phyloP scores from a whole-genome alignment of 37 sponge, comb jelly and placozoan genomes.

The Agelas oroides region DNA sequence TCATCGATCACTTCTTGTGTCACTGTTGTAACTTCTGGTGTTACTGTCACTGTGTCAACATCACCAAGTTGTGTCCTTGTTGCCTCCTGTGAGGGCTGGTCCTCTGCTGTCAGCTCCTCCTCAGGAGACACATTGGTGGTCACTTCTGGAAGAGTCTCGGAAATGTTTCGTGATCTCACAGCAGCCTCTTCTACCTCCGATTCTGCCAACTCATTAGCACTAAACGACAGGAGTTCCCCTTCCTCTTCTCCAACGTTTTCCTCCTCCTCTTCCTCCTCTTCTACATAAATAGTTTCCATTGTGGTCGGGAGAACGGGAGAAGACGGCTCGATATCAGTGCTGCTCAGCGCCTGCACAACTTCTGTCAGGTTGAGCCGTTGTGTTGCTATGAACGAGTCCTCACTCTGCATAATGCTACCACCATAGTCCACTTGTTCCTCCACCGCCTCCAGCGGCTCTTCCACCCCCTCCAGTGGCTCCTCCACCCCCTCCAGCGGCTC shows the following conservation, averaged over 20 bases:
- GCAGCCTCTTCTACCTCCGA: too few species aligned
- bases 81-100: not conserved
- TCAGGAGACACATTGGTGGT: not conserved
- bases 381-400: not conserved
- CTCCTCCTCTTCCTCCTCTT: not conserved
- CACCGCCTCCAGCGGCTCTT: not conserved
- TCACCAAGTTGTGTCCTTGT: not conserved
- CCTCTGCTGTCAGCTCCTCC: not conserved
- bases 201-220: too few species aligned
- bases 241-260: not conserved
- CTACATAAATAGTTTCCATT: conserved; percentile 1
- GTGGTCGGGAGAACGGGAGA: conserved; percentile 52
- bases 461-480: not conserved
- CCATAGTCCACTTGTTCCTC: not conserved
- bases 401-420: conserved; percentile 47
- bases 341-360: not conserved
- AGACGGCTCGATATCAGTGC: not conserved
- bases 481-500: not conserved
- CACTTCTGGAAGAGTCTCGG: not conserved
- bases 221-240: not conserved
- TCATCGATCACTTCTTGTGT: not conserved
- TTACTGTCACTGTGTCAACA: not conserved
- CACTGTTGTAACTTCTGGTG: not conserved
- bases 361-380: not conserved
- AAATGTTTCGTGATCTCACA: not conserved